Percentiles rank a stretch among this genome's conserved stretches.
phyloP scores from a whole-genome alignment of 2,113 vertebrate genomes.

The Ciconia maguari region DNA sequence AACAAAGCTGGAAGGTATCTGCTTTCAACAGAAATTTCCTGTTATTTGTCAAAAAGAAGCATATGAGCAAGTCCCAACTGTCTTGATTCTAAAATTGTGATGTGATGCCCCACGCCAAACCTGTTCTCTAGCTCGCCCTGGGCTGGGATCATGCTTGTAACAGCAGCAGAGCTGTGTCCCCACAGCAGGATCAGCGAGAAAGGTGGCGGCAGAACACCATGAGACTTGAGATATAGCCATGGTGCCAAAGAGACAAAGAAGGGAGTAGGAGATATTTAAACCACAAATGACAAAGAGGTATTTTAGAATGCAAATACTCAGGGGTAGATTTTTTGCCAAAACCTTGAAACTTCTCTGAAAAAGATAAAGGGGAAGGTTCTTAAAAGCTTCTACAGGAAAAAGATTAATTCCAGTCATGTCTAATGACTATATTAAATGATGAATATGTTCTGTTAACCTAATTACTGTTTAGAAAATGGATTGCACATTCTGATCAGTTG shows the following conservation, averaged over 20 bases:
- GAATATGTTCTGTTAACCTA: background rate
- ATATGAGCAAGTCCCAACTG: background rate
- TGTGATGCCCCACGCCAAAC: background rate
- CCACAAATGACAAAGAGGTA: background rate
- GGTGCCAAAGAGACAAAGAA: background rate
- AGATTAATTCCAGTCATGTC: background rate
- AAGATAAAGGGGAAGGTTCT: background rate
- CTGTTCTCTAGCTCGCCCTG: background rate
- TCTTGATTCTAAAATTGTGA: background rate
- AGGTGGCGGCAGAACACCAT: background rate
- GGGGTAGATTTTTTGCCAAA: background rate
- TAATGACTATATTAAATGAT: slow-evolving; percentile 14
- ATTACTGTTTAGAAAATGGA: slow-evolving; percentile 33
- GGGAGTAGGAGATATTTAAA: background rate
- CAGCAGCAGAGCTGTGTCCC: background rate
- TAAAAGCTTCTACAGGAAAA: background rate
- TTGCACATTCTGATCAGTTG: background rate
- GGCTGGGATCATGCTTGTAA: background rate
- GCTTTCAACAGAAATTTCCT: background rate
- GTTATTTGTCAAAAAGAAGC: background rate
- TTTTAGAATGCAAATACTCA: background rate
- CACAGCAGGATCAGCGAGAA: background rate
- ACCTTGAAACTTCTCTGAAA: background rate
- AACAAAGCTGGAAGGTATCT: background rate
- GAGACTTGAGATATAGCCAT: background rate